Evolutionary conservation across 2,797 vertebrate genomes (phyloP), one percentile per base, ranked within the genome.

Genomic region (Rhabdomys pumilio): DNA sequence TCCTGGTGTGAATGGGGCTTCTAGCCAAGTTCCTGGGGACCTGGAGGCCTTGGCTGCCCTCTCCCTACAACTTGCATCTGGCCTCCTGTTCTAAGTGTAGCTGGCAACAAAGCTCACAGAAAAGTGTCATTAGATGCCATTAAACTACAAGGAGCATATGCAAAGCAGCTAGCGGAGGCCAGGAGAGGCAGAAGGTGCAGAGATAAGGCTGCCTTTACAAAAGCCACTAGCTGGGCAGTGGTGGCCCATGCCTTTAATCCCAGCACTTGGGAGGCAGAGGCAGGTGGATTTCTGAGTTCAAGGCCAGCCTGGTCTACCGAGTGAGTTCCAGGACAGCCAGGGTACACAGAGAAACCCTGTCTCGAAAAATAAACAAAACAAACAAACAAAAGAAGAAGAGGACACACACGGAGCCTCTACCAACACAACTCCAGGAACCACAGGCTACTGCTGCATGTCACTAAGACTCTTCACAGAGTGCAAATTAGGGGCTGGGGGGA

Each of bases 21-120:
- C 89, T 3, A 85, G 97, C 97, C 96, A 97, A 96, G 84, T 41
- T 34, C 53, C 97, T 89, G 91, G 91, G 93, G 96, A 91, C 69
- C 87, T 76, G 59, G 84, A 96, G 55, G 85, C 76, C 76, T 95
- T 96, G 97, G 97, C 97, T 94, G 94, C 86, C 90, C 91, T 96
- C 91, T 93, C 83, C 57, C 86, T 95, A 29, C 44, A 76, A 75
- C 90, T 61, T 55, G 76, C 63, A 53, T 73, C 44, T 41, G 69
- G 55, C 61, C 81, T 91, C 26, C 3, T 34, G 69, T 89, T 92
- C 95, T 96, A 77, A 92, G 67, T 61, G 73, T 19, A 17, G 53
- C 50, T 96, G 97, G 97, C 95, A 96, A 12, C 8, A 2, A 73
- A 76, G 9, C 14, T 12, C 3, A 84, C 55, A n/a, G 82, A n/a